A percentile compares a stretch with the other conserved stretches of the same genome.
Evolutionary conservation across 2,797 vertebrate species (phyloP).

Genomic region (Semotilus atromaculatus): DNA sequence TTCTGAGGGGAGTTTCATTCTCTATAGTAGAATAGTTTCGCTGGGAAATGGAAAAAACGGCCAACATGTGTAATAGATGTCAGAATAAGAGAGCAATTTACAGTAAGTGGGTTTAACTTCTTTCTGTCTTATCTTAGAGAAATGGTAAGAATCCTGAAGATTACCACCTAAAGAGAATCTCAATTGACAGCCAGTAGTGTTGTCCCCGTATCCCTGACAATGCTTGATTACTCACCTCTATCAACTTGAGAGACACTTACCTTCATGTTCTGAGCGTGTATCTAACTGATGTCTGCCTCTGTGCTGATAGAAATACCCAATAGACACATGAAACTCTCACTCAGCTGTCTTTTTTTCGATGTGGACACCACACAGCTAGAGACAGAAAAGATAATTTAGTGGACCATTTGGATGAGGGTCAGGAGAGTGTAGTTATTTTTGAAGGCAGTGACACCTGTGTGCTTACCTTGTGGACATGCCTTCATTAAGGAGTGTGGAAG

Average conservation of each 20-base stretch:
- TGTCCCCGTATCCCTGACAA: conserved; percentile 49
- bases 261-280: conserved; percentile 52
- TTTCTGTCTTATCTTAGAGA: conserved; percentile 50
- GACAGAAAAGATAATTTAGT: conserved; percentile 37
- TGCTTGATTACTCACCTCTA: conserved; percentile 57
- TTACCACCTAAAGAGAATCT: conserved; percentile 58
- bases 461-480: conserved; percentile 24
- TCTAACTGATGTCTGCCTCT: conserved; percentile 45
- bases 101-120: conserved; percentile 61
- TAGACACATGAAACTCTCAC: conserved; percentile 31
- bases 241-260: conserved; percentile 61
- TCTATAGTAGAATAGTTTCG: conserved; percentile 42
- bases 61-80: conserved; percentile 52
- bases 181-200: conserved; percentile 51
- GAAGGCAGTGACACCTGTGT: conserved; percentile 31
- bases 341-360: conserved; percentile 26
- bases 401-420: conserved; percentile 46
- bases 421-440: conserved; percentile 50
- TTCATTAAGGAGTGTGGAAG: conserved; percentile 35
- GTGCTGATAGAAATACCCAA: conserved; percentile 46
- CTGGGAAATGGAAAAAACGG: conserved; percentile 52
- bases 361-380: conserved; percentile 23
- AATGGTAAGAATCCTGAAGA: conserved; percentile 57
- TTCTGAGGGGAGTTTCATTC: conserved; percentile 38
- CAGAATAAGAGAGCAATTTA: conserved; percentile 60